Conservation (phyloP, 2,888 invertebrate species). For the Graphium colonna region DNA sequence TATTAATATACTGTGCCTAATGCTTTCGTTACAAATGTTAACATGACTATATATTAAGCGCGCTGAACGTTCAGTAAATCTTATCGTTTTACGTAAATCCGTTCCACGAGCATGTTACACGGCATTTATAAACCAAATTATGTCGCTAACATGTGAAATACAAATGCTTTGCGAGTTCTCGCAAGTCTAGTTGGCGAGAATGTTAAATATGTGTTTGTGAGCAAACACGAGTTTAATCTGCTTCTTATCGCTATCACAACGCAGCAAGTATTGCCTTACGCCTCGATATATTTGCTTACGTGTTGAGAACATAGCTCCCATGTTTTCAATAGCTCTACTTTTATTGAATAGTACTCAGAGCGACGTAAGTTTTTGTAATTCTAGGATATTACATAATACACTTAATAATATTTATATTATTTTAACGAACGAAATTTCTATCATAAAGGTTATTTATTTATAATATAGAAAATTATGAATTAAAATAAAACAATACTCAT, state of each 20-base stretch:
- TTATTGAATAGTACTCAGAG: neutral
- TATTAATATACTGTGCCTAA: no score
- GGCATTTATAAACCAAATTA: conserved; percentile 61
- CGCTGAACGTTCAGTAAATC: conserved; percentile 15
- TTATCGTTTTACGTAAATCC: conserved; percentile 21
- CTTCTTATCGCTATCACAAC: conserved; percentile 59
- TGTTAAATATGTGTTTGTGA: conserved; percentile 71
- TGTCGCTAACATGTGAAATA: conserved; percentile 67
- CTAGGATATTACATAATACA: no score
- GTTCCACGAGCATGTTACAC: conserved; percentile 43
- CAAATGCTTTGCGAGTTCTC: conserved; percentile 65
- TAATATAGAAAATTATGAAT: no score
- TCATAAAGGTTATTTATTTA: no score
- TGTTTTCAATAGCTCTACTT: neutral
- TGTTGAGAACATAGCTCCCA: conserved; percentile 7
- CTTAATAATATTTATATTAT: no score
- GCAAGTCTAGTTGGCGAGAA: conserved; percentile 59
- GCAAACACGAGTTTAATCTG: conserved; percentile 74
- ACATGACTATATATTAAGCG: conserved; percentile 1
- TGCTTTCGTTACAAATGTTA: conserved; percentile 5
- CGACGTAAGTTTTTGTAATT: no score
- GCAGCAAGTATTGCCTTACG: conserved; percentile 24
- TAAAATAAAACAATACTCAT: no score
- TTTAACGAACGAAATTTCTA: no score
- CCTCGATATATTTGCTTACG: conserved; percentile 13